Evolutionary conservation across 2,888 invertebrate species (phyloP).

Genomic region (Halictus quadricinctus): DNA sequence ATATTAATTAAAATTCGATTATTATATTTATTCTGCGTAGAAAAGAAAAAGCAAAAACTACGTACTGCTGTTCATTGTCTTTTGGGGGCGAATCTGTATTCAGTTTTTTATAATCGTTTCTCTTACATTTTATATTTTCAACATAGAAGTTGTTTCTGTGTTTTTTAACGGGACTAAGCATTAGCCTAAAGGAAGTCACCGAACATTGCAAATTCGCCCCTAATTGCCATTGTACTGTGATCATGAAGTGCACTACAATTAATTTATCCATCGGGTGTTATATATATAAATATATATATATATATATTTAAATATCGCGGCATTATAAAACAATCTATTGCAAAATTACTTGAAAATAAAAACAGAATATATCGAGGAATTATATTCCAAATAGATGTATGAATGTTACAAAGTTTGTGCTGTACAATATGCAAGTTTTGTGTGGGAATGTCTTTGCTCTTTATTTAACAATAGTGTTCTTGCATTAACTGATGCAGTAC

Average conservation of each 20-base stretch:
- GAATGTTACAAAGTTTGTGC: slow-evolving; percentile 51
- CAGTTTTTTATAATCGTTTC: not conserved
- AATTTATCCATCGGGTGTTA: slow-evolving; percentile 34
- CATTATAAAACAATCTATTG: slow-evolving; percentile 36
- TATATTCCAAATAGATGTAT: slow-evolving; percentile 39
- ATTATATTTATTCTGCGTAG: slow-evolving; percentile 66
- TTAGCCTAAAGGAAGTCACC: slow-evolving; percentile 8
- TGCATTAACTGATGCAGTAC: slow-evolving; percentile 42
- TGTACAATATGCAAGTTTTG: slow-evolving; percentile 50
- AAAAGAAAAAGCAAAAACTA: slow-evolving; percentile 47
- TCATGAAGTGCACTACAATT: slow-evolving; percentile 47
- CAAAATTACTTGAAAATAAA: slow-evolving; percentile 34
- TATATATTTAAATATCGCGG: slow-evolving; percentile 17
- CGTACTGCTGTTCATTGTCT: slow-evolving; percentile 25
- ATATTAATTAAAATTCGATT: slow-evolving; percentile 37
- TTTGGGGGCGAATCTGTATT: slow-evolving; percentile 39
- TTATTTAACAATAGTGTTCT: slow-evolving; percentile 48
- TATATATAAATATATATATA: not conserved
- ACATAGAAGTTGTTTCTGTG: not conserved
- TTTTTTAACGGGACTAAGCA: not conserved
- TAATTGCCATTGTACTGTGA: slow-evolving; percentile 51
- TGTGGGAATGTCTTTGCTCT: slow-evolving; percentile 57
- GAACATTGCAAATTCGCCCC: slow-evolving; percentile 32
- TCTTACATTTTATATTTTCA: not conserved
- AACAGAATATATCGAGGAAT: slow-evolving; percentile 36